Evolutionary conservation across 2,888 invertebrate genomes (phyloP).

Genomic region (Drosophila borealis): DNA sequence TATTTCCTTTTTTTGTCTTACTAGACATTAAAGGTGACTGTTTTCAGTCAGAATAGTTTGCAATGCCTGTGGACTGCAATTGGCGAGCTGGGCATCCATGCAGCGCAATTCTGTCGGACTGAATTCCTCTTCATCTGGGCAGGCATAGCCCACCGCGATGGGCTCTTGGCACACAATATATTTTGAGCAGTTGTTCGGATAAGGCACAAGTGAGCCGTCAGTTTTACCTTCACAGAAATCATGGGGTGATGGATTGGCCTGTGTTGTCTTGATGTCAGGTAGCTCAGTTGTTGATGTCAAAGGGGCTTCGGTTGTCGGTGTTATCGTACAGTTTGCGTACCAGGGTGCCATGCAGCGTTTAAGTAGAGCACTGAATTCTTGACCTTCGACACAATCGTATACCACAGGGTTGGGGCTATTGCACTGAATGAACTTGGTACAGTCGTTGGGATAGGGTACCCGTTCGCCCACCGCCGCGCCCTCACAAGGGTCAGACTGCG

Average conservation of each 20-base stretch:
- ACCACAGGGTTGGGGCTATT: slow-evolving; percentile 11
- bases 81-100: slow-evolving; percentile 63
- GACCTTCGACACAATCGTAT: slow-evolving; percentile 46
- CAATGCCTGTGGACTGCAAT: slow-evolving; percentile 39
- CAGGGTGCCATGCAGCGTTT: slow-evolving; percentile 64
- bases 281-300: not conserved
- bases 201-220: slow-evolving; percentile 29
- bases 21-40: no score
- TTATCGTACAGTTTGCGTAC: slow-evolving; percentile 45
- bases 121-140: slow-evolving; percentile 86
- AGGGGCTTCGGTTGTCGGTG: not conserved
- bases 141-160: slow-evolving; percentile 85
- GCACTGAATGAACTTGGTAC: slow-evolving; percentile 58
- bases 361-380: slow-evolving; percentile 57
- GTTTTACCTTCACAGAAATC: slow-evolving; percentile 48
- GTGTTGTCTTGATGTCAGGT: slow-evolving; percentile 9
- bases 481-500: slow-evolving; percentile 41
- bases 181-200: slow-evolving; percentile 63
- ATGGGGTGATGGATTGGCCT: not conserved
- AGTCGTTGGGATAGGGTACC: slow-evolving; percentile 64
- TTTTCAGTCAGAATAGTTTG: not conserved
- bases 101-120: slow-evolving; percentile 56
- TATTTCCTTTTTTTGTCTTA: no score
- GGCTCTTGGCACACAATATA: slow-evolving; percentile 66
- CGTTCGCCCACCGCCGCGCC: slow-evolving; percentile 28